Evolutionary conservation across 1,140 invertebrate species (phyloP).

Genomic region (Meloidogyne exigua): DNA sequence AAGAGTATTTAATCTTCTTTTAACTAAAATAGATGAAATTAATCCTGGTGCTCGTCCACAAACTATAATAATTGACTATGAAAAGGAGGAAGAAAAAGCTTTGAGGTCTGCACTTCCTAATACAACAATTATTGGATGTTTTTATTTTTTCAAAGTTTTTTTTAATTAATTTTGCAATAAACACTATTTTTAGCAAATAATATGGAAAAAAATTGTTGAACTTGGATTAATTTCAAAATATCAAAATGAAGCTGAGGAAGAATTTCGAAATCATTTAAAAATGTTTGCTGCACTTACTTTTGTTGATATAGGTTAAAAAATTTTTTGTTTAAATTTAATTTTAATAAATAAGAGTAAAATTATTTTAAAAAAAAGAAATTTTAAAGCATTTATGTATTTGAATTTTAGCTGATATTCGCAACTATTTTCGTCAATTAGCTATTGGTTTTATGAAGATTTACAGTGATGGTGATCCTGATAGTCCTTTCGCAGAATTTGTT

Average conservation of each 20-base stretch:
- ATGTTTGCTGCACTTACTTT: conserved; percentile 2
- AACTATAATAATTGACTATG: neutral
- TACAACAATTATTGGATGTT: neutral
- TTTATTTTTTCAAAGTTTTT: conserved; percentile 10
- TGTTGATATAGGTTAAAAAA: neutral
- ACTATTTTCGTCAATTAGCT: no score
- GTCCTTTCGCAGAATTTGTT: neutral
- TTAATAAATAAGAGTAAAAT: no score
- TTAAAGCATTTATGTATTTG: no score
- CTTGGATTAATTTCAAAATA: neutral
- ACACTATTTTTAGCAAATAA: no score
- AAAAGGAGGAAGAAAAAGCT: neutral
- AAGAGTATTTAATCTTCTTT: neutral
- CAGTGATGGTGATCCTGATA: neutral
- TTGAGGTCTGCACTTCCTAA: neutral
- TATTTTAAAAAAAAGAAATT: no score
- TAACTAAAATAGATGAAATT: neutral
- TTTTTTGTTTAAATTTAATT: no score
- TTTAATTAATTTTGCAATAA: neutral
- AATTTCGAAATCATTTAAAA: neutral
- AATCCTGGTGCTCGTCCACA: neutral
- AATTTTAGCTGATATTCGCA: no score
- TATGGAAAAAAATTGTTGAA: no score
- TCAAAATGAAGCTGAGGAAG: neutral
- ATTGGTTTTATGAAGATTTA: conserved; percentile 9